Conservation (phyloP, 2,888 invertebrate species). For the Acronicta psi region DNA sequence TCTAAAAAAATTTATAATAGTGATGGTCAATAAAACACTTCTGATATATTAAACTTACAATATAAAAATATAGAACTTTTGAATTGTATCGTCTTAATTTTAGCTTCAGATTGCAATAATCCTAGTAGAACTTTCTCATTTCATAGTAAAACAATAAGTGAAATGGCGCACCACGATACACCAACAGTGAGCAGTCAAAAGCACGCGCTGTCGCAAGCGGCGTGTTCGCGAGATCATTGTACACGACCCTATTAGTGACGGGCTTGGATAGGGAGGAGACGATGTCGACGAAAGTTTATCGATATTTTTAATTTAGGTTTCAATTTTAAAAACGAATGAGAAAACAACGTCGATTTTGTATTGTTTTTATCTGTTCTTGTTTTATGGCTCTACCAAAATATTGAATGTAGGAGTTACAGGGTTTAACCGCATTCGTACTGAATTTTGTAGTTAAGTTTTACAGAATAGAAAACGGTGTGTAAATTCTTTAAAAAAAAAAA, state of each 20-base stretch:
- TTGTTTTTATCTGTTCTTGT: not conserved
- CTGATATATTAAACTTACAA: too few species aligned
- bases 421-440: not conserved
- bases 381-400: too few species aligned
- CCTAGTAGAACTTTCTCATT: not conserved
- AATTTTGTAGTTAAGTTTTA: not conserved
- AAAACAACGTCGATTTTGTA: not conserved
- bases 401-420: too few species aligned
- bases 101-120: not conserved
- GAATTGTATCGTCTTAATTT: too few species aligned
- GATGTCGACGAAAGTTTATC: constrained; percentile 36
- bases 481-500: too few species aligned
- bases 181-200: constrained; percentile 49
- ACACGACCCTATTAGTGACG: constrained; percentile 81
- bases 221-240: constrained; percentile 76
- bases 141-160: constrained; percentile 16
- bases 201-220: constrained; percentile 64
- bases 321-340: not conserved
- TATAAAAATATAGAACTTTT: too few species aligned
- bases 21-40: too few species aligned
- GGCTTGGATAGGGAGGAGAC: constrained; percentile 61
- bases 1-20: too few species aligned
- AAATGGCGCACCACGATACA: constrained; percentile 14
- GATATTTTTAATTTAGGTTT: constrained; percentile 17
- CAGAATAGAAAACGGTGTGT: too few species aligned